Conservation (phyloP, 2,113 vertebrate genomes). For the Petroica traversi region DNA sequence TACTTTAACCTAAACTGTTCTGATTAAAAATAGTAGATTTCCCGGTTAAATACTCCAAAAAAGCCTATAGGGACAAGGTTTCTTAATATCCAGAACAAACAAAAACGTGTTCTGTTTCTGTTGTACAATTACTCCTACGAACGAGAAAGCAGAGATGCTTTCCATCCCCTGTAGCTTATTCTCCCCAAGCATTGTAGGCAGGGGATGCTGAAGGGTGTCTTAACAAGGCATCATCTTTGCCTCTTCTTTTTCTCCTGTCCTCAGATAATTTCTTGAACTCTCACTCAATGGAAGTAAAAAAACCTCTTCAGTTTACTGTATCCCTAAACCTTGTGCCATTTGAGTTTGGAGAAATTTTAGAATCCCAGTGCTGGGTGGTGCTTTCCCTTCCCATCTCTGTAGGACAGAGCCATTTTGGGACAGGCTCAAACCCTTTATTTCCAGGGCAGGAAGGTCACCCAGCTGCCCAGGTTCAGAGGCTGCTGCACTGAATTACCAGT, state of each 20-base stretch:
- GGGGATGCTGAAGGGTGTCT: background rate
- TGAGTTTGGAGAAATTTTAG: background rate
- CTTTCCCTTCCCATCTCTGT: background rate
- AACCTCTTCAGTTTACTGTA: background rate
- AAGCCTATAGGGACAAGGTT: background rate
- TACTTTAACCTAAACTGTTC: background rate
- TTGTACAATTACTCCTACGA: background rate
- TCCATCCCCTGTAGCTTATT: background rate
- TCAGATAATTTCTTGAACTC: background rate
- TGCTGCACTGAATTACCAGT: background rate
- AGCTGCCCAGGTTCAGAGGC: background rate
- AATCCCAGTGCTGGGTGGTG: background rate
- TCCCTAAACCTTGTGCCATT: fast-evolving
- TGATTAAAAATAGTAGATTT: background rate
- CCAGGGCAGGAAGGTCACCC: background rate
- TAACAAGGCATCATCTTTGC: background rate
- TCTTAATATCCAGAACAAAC: background rate
- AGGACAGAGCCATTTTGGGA: background rate
- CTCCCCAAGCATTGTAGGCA: background rate
- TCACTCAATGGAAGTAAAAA: background rate
- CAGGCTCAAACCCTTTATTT: background rate
- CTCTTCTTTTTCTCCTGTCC: background rate
- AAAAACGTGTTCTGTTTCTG: background rate
- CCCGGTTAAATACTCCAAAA: background rate
- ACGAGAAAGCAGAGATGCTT: background rate